phyloP scores from a whole-genome alignment of 2,888 invertebrate species.

The Dicyrtoma fusca region DNA sequence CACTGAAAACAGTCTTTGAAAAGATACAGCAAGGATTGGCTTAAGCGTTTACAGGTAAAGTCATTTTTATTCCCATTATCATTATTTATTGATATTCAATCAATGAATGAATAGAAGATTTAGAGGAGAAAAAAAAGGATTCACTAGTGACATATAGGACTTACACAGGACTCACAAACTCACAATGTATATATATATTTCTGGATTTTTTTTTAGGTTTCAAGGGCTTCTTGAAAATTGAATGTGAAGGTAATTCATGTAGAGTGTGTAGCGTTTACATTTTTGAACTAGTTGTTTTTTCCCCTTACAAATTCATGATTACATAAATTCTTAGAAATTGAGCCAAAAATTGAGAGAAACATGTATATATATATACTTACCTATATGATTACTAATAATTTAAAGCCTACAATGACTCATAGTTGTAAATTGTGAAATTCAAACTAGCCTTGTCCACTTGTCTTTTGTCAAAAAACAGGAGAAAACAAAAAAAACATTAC shows the following conservation, averaged over 20 bases:
- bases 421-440: too few relatives aligned
- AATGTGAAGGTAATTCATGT: conserved; percentile 3
- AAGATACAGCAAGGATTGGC: background rate
- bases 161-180: conserved; percentile 6
- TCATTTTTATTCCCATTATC: conserved; percentile 21
- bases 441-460: too few relatives aligned
- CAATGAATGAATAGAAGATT: conserved; percentile 20
- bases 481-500: background rate
- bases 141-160: conserved; percentile 12
- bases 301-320: background rate
- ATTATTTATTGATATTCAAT: conserved; percentile 17
- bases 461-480: background rate
- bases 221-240: background rate
- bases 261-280: background rate
- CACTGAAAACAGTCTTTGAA: background rate
- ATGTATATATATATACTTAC: background rate
- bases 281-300: background rate
- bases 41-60: conserved; percentile 17
- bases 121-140: conserved; percentile 17
- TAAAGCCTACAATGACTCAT: too few relatives aligned
- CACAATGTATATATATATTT: background rate
- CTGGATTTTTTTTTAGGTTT: background rate
- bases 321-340: conserved; percentile 2
- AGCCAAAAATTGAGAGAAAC: conserved; percentile 9
- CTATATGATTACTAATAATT: background rate